Base-by-base conservation (phyloP, 2,113 vertebrate genomes). In the Kryptolebias marmoratus region DNA sequence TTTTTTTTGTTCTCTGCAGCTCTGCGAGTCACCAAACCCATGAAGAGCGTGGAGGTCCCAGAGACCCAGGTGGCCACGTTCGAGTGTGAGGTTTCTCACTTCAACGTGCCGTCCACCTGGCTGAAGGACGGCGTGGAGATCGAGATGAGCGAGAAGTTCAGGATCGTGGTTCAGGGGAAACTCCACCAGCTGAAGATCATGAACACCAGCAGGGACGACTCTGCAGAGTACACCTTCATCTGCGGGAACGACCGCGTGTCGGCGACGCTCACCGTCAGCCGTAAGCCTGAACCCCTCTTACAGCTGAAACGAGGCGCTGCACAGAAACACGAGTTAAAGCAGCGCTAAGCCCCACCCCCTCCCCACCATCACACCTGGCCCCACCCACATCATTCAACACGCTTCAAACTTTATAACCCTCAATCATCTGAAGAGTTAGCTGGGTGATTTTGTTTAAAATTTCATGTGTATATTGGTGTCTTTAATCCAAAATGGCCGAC, bases 121-220 rank as follows among this genome's bases (percentile, higher is more conserved):
- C 87, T 99, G 82, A 98, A 96, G 88, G 94, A 98, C 61, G 97
- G 96, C 1, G 96, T 97, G 78, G 97, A 98, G 91, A 99, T 99
- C 77, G 96, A 99, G 92, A 98, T 98, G 95, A 99, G 95, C 22
- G 97, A 99, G 36, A 98, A 97, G 92, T 99, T 98, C 89, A 94
- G 95, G 84, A 96, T 97, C 67, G 96, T 97, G 16, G 96, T 98
- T 32, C 97, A 99, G 65, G 97, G 98, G 7, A 99, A 97, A 81
- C 94, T 99, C 2, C 98, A 99, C 80, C 97, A 99, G 85, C 95
- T 99, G 60, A 94, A 96, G 80, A 98, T 99, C 90, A 94, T 97
- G 94, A 98, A 99, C 82, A 96, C 96, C 71, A 96, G 96, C 92
- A 95, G 88, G 2, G 93, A 95, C 36, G 98, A 99, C 80, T 93